These are phyloP conservation scores for Echinometra lucunter DNA, from an alignment of 53 echinoderm and acorn worm species.

Conservation along the genomic window DNA sequence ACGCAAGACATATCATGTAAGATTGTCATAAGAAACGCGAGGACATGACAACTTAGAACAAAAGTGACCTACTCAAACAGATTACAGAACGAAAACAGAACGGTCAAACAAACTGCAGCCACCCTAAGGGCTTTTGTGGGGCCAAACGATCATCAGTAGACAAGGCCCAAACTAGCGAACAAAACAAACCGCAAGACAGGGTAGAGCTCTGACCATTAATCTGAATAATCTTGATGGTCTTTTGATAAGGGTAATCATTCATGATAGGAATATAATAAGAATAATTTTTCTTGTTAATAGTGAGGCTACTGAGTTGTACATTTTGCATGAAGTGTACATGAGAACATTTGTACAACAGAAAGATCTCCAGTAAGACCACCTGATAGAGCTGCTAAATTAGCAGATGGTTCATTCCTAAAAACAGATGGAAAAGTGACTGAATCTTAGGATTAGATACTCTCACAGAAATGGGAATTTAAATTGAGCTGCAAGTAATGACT, in stretches of 20 bases:
- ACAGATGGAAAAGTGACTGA: too few species aligned
- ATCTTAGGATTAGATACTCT: too few species aligned
- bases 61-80: background rate
- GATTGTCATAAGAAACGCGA: background rate
- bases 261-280: background rate
- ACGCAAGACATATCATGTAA: constrained; percentile 12
- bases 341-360: background rate
- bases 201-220: background rate
- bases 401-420: too few species aligned
- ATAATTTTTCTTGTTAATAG: constrained; percentile 51
- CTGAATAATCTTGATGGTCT: background rate
- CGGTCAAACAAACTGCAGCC: background rate
- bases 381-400: background rate
- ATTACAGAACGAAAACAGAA: background rate
- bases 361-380: background rate
- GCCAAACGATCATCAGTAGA: constrained; percentile 30
- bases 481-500: too few species aligned
- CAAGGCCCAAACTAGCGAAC: background rate
- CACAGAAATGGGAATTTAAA: too few species aligned
- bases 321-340: background rate
- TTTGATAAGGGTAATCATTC: background rate
- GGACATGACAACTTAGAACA: background rate
- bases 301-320: constrained; percentile 49
- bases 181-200: background rate
- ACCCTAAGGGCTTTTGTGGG: constrained; percentile 54